phyloP scores from a whole-genome alignment of 2,888 invertebrate species.

The Dascillus cervinus region DNA sequence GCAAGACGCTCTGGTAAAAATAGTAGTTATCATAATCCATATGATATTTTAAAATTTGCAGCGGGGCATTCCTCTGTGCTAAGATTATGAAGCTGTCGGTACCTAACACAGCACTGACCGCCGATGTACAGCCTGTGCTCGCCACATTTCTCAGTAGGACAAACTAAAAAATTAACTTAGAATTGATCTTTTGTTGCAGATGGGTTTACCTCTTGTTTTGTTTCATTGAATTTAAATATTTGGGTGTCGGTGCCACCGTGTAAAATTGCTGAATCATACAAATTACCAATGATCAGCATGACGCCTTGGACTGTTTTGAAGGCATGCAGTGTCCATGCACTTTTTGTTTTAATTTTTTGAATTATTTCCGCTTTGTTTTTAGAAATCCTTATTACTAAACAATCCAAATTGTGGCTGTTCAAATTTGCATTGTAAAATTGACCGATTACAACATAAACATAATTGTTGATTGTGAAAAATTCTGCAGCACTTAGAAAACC shows the following conservation, averaged over 20 bases:
- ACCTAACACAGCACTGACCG: conserved; percentile 29
- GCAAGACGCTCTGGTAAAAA: conserved; percentile 32
- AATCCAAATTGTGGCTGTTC: conserved; percentile 29
- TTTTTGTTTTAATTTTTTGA: conserved; percentile 29
- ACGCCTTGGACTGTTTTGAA: conserved; percentile 34
- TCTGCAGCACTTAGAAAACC: conserved; percentile 35
- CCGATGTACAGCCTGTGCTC: conserved; percentile 28
- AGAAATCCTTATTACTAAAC: conserved; percentile 27
- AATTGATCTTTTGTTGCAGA: neutral
- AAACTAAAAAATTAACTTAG: conserved; percentile 28
- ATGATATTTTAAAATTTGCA: conserved; percentile 34
- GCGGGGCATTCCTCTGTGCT: conserved; percentile 26
- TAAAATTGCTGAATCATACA: conserved; percentile 12
- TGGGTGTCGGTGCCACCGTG: conserved; percentile 18
- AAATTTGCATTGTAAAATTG: conserved; percentile 30
- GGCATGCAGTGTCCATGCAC: conserved; percentile 27
- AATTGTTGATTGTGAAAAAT: conserved; percentile 29
- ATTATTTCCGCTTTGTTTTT: conserved; percentile 25
- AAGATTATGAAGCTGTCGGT: conserved; percentile 32
- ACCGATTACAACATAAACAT: conserved; percentile 30
- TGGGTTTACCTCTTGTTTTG: conserved; percentile 26
- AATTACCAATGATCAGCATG: conserved; percentile 31
- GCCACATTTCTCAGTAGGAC: conserved; percentile 26
- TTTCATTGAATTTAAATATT: conserved; percentile 28
- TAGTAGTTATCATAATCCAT: conserved; percentile 31